Evolutionary conservation across 2,888 invertebrate species (phyloP).

Genomic region (Agrypnus murinus): DNA sequence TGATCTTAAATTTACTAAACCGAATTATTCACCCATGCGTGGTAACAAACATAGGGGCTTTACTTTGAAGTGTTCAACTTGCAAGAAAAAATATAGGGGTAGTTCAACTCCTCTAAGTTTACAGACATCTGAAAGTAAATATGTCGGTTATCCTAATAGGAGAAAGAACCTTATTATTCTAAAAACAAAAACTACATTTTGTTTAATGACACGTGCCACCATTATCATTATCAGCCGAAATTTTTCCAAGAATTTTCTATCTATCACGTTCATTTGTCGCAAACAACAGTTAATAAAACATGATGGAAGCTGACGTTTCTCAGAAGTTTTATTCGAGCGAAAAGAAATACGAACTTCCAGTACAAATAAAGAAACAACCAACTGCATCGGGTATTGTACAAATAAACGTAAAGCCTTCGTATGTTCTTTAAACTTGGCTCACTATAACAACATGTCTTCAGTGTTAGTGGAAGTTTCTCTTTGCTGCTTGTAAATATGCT

Average conservation of each 20-base stretch:
- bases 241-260: conserved; percentile 23
- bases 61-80: conserved; percentile 37
- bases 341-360: conserved; percentile 59
- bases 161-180: background rate
- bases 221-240: conserved; percentile 28
- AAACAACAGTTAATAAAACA: conserved; percentile 41
- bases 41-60: conserved; percentile 44
- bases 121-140: conserved; percentile 8
- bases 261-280: conserved; percentile 14
- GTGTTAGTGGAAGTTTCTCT: conserved; percentile 33
- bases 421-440: conserved; percentile 49
- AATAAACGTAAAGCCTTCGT: conserved; percentile 55
- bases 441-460: conserved; percentile 40
- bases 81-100: conserved; percentile 39
- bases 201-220: conserved; percentile 18
- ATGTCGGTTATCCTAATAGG: background rate
- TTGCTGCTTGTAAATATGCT: conserved; percentile 24
- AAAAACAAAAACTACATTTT: background rate
- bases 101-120: background rate
- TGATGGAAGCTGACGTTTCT: conserved; percentile 45
- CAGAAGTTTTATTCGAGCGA: conserved; percentile 46
- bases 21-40: conserved; percentile 34
- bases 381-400: conserved; percentile 53
- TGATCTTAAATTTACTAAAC: conserved; percentile 31
- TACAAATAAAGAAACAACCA: conserved; percentile 57